Evolutionary conservation across 1,140 invertebrate genomes (phyloP).

Genomic region (Leucophenga varia): DNA sequence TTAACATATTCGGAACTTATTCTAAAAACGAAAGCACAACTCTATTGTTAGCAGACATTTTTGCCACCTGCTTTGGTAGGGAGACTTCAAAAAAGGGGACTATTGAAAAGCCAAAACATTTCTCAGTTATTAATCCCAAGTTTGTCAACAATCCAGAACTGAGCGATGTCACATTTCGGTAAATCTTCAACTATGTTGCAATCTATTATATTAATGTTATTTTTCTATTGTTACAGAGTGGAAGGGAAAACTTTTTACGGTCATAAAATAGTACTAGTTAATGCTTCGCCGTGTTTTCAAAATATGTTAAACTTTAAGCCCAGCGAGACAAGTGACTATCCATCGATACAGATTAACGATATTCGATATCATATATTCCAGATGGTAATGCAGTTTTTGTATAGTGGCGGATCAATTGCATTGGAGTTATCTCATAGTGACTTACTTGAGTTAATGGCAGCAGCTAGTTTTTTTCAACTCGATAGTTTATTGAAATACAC

Average conservation of each 20-base stretch:
- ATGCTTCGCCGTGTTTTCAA: slow-evolving; percentile 81
- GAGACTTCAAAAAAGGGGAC: too few species aligned
- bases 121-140: slow-evolving; percentile 82
- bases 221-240: slow-evolving; percentile 61
- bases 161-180: slow-evolving; percentile 84
- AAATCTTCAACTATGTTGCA: slow-evolving; percentile 2
- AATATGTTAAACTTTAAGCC: slow-evolving; percentile 82
- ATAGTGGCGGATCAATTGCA: slow-evolving; percentile 80
- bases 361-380: slow-evolving; percentile 84
- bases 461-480: slow-evolving; percentile 89
- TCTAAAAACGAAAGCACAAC: slow-evolving; percentile 91
- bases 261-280: slow-evolving; percentile 90
- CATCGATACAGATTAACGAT: slow-evolving; percentile 89
- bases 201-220: neutral
- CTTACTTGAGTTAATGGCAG: slow-evolving; percentile 85
- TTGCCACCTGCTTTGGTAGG: slow-evolving; percentile 86
- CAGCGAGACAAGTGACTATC: slow-evolving; percentile 71
- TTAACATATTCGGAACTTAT: slow-evolving; percentile 86
- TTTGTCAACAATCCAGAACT: slow-evolving; percentile 91
- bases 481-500: slow-evolving; percentile 82
- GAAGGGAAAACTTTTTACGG: slow-evolving; percentile 91
- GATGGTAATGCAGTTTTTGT: slow-evolving; percentile 92
- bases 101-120: too few species aligned
- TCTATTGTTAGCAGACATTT: slow-evolving; percentile 82
- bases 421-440: slow-evolving; percentile 77